These are phyloP conservation scores for Drosophila repleta DNA, from an alignment of 1,140 invertebrate species.

Conservation along the genomic window DNA sequence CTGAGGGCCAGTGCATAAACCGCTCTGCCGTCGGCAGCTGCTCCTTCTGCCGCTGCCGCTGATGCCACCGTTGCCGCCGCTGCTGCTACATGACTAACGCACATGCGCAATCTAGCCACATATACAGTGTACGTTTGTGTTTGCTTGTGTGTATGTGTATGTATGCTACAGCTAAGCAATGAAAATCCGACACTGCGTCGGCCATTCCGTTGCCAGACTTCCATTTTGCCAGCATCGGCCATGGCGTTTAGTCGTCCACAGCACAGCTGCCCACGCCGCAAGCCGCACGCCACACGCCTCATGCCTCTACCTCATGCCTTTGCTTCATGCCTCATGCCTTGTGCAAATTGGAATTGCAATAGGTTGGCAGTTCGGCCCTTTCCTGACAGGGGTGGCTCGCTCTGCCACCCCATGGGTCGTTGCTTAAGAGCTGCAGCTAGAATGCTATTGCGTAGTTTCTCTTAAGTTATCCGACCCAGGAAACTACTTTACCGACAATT, in stretches of 20 bases:
- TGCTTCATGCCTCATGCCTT: not conserved
- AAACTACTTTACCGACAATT: slow-evolving; percentile 59
- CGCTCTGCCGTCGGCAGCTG: slow-evolving; percentile 63
- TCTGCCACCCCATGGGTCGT: slow-evolving; percentile 32
- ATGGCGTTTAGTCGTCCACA: slow-evolving; percentile 69
- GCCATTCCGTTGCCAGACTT: slow-evolving; percentile 58
- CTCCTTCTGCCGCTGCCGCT: slow-evolving; percentile 8
- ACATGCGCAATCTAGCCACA: slow-evolving; percentile 55
- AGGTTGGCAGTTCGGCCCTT: slow-evolving; percentile 53
- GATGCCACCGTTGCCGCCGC: slow-evolving; percentile 10
- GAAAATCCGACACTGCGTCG: slow-evolving; percentile 44
- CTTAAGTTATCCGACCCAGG: slow-evolving; percentile 66
- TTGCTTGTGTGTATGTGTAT: slow-evolving; percentile 20
- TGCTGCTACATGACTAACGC: slow-evolving; percentile 8
- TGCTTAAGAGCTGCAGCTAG: slow-evolving; percentile 56
- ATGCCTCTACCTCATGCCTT: not conserved
- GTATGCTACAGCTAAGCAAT: slow-evolving; percentile 55
- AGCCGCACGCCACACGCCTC: not conserved
- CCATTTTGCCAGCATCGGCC: slow-evolving; percentile 74
- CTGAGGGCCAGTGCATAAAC: slow-evolving; percentile 24
- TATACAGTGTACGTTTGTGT: slow-evolving; percentile 31
- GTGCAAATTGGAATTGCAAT: slow-evolving; percentile 25
- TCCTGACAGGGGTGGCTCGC: slow-evolving; percentile 2
- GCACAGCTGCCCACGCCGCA: slow-evolving; percentile 45
- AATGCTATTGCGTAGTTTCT: slow-evolving; percentile 54